Evolutionary conservation across 2,113 vertebrate genomes (phyloP).

Genomic region (Ophthalmolycus amberensis): DNA sequence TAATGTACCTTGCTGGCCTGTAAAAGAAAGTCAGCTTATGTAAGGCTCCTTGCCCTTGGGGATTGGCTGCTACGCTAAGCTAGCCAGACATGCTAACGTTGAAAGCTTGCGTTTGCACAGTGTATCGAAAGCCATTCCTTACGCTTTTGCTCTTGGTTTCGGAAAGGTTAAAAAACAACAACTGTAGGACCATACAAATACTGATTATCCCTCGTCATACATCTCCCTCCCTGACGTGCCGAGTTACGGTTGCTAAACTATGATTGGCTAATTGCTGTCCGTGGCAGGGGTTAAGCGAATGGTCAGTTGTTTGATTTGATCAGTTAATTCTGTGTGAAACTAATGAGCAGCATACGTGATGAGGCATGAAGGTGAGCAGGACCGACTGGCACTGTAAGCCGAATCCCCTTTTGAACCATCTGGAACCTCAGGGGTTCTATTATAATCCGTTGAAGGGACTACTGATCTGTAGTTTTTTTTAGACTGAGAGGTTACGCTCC

Average conservation of each 20-base stretch:
- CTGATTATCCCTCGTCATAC: neutral
- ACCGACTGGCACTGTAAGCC: neutral
- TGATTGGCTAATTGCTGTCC: slow-evolving; percentile 5
- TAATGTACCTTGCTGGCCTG: neutral
- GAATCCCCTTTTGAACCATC: slow-evolving; percentile 27
- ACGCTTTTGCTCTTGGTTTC: neutral
- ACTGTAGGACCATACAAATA: neutral
- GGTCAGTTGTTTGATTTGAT: slow-evolving; percentile 26
- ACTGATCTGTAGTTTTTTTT: slow-evolving; percentile 14
- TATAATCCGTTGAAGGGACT: slow-evolving; percentile 24
- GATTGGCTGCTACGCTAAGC: neutral
- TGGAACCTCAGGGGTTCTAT: slow-evolving; percentile 26
- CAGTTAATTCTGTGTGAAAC: slow-evolving; percentile 17
- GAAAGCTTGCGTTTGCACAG: neutral
- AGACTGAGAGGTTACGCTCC: slow-evolving; percentile 35
- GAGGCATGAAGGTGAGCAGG: slow-evolving; percentile 44
- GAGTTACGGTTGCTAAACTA: slow-evolving; percentile 8
- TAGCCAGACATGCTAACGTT: neutral
- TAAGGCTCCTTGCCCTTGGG: neutral
- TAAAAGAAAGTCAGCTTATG: neutral
- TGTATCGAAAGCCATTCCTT: slow-evolving; percentile 2
- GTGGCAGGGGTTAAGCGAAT: neutral
- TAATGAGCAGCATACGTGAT: slow-evolving; percentile 18
- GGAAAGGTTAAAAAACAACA: neutral
- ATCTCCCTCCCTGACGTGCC: neutral